A percentile compares a stretch with the other conserved stretches of the same genome.
Evolutionary conservation across 2,888 invertebrate genomes (phyloP).

Genomic region (Cremastobaeus sp.): DNA sequence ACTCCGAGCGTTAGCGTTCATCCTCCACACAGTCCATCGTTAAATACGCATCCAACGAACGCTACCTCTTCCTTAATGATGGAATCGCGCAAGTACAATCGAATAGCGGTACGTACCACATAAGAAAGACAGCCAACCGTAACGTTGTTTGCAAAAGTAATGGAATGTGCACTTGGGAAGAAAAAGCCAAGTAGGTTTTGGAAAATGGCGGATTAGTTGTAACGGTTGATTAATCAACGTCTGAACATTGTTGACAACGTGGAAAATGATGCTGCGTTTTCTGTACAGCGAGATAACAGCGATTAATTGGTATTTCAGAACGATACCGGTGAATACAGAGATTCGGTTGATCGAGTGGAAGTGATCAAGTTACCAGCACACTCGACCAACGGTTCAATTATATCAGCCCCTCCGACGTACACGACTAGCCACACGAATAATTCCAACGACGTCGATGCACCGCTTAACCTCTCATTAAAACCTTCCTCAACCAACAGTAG

Average conservation of each 20-base stretch:
- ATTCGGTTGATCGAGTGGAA: conserved; percentile 85
- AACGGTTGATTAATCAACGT: too few relatives aligned
- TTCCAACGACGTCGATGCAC: conserved; percentile 84
- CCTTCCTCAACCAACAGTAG: conserved; percentile 79
- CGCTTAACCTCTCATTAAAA: conserved; percentile 90
- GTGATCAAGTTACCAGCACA: conserved; percentile 88
- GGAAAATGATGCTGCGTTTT: too few relatives aligned
- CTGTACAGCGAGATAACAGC: too few relatives aligned
- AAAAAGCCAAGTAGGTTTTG: too few relatives aligned
- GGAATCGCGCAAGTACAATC: conserved; percentile 70
- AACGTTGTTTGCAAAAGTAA: too few relatives aligned
- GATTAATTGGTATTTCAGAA: conserved; percentile 63
- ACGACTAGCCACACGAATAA: conserved; percentile 77
- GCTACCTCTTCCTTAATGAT: conserved; percentile 77
- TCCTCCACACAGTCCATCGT: conserved; percentile 78
- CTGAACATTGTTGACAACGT: too few relatives aligned
- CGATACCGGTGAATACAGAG: conserved; percentile 73
- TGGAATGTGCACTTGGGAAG: too few relatives aligned
- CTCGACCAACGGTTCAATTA: conserved; percentile 77
- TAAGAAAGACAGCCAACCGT: too few relatives aligned
- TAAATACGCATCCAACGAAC: conserved; percentile 72
- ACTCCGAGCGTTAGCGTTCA: conserved; percentile 83
- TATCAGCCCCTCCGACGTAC: conserved; percentile 79
- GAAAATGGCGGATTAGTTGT: too few relatives aligned
- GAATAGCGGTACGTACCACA: conserved; percentile 47